Base-by-base conservation (phyloP, 2,888 invertebrate species). In the Shargacucullia verbasci region DNA sequence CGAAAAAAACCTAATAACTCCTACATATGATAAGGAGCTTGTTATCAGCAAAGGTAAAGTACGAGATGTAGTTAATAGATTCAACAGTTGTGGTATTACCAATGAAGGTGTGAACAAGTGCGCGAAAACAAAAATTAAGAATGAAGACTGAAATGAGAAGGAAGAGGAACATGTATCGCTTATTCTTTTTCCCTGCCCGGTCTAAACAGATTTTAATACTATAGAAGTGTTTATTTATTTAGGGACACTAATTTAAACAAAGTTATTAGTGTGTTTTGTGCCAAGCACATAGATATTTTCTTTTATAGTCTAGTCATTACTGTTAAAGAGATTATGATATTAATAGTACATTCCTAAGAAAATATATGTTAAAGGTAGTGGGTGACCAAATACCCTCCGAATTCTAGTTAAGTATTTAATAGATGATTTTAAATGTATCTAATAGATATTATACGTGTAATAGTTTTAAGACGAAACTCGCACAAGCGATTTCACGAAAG, bases 41-140 rank as follows among this genome's bases (percentile, higher is more conserved):
- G 91, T 93, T 0, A 92, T 94, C 47, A 92, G 89, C 70, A 94
- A 92, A 80, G 93, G 94, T 0, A 94, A 92, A 70, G 94, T 94
- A 1, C 85, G 94, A 59, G 94, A 94, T 64, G 94, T 93, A 0
- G 93, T 94, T 0, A 93, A 94, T 44, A 86, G 87, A 81, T 89
- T 94, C 49, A 94, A 94, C 59, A 91, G 79, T 29, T 82, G 84
- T 46, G 84, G 86, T 13, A 74, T 83, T 1, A 84, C 63, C 5
- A 75, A 73, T 9, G 79, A 78, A 10, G 71, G 76, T 43, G 70
- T 71, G 9, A 73, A 66, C 49, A 83, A 84, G 69, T 70, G 63
- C 34, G 59, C 71, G 43, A 85, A 84, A 73, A 64, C 70, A 14
- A 89, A 86, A 80, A 61, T 84, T 49, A 86, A 83, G 74, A 78